These are phyloP conservation scores for Mesodorylaimus sp. DNA, from an alignment of 2,888 invertebrate species.

Conservation along the genomic window DNA sequence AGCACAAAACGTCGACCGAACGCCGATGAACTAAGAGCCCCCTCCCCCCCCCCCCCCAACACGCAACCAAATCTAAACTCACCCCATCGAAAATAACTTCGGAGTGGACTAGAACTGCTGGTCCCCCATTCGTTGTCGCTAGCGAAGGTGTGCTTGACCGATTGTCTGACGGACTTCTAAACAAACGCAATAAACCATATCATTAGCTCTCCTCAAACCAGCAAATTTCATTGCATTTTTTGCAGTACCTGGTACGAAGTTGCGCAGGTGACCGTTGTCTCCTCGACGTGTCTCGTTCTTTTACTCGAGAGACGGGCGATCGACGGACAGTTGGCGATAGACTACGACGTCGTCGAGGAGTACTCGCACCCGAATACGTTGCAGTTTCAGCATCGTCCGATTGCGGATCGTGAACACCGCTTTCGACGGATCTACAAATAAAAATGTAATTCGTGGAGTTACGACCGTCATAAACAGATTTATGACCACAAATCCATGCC, in stretches of 20 bases:
- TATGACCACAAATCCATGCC: too few relatives aligned
- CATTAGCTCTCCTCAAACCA: neutral
- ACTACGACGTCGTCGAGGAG: constrained; percentile 6
- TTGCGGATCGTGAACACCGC: neutral
- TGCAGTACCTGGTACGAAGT: neutral
- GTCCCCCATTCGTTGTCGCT: too few relatives aligned
- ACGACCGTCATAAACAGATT: too few relatives aligned
- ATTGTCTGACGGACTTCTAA: neutral
- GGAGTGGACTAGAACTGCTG: too few relatives aligned
- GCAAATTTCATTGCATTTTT: neutral
- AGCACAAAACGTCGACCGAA: too few relatives aligned
- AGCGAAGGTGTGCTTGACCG: neutral
- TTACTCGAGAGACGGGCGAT: constrained; percentile 23
- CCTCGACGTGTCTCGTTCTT: constrained; percentile 14
- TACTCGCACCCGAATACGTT: neutral
- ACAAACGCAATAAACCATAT: neutral
- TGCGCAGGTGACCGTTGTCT: neutral
- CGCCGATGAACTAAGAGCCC: too few relatives aligned
- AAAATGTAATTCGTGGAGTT: neutral
- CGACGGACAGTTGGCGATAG: constrained; percentile 17
- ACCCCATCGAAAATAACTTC: too few relatives aligned
- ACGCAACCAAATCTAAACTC: too few relatives aligned
- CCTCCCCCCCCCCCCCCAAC: too few relatives aligned
- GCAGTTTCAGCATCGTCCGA: neutral
- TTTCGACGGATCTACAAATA: neutral